A percentile compares a stretch with the other conserved stretches of the same genome.
These are phyloP conservation scores for Ceyx erithaca DNA, from an alignment of 2,797 vertebrate genomes.

Conservation along the genomic window DNA sequence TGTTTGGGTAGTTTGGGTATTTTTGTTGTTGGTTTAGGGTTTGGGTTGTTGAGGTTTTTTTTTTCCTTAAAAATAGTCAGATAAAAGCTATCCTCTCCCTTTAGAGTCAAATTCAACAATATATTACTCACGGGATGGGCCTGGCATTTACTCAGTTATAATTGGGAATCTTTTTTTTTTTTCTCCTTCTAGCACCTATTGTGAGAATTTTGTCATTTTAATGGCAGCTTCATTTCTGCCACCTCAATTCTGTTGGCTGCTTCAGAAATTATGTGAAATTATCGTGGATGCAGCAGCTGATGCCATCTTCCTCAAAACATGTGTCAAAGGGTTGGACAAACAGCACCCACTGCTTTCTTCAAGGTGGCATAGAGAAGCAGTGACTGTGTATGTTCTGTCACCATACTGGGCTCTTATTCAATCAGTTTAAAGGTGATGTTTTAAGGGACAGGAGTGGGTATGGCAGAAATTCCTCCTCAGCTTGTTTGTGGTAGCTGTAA, in stretches of 20 bases:
- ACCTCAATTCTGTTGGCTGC: not conserved
- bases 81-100: not conserved
- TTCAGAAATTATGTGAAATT: not conserved
- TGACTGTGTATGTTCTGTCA: not conserved
- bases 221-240: not conserved
- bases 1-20: no score
- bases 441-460: not conserved
- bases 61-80: not conserved
- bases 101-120: not conserved
- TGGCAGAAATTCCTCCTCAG: not conserved
- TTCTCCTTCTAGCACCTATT: not conserved
- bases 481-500: not conserved
- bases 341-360: not conserved
- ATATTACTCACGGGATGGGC: not conserved
- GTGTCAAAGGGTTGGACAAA: not conserved
- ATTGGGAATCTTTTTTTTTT: not conserved
- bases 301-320: not conserved
- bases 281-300: not conserved
- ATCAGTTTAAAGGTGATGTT: not conserved
- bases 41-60: not conserved
- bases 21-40: no score
- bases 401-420: not conserved
- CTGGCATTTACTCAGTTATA: not conserved
- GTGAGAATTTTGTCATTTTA: not conserved
- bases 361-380: not conserved